Conservation (phyloP, 2,113 vertebrate species). For the Sceloporus undulatus region DNA sequence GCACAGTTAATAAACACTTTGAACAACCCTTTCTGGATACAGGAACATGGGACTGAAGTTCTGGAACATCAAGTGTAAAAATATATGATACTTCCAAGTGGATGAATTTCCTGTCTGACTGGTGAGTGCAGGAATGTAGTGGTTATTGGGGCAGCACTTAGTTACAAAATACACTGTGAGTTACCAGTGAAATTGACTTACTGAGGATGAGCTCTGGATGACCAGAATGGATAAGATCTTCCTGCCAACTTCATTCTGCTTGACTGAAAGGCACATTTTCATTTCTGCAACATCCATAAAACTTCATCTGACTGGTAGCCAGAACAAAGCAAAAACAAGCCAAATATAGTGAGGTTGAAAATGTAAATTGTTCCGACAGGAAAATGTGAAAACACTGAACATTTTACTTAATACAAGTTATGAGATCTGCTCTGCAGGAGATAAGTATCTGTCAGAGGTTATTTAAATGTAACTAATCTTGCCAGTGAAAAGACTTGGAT, state of each 20-base stretch:
- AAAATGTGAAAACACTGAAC: neutral
- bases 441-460: conserved; percentile 13
- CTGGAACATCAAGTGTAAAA: conserved; percentile 26
- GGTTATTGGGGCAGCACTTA: neutral
- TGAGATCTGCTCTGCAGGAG: conserved; percentile 4
- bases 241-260: neutral
- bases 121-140: neutral
- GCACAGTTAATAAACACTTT: conserved; percentile 59
- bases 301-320: conserved; percentile 21
- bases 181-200: neutral
- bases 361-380: neutral
- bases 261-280: conserved; percentile 36
- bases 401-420: conserved; percentile 11
- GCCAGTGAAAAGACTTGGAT: conserved; percentile 2
- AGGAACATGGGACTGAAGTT: conserved; percentile 58
- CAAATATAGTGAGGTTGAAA: neutral
- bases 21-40: conserved; percentile 58
- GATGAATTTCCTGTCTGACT: conserved; percentile 25
- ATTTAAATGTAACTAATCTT: conserved; percentile 12
- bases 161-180: neutral
- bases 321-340: conserved; percentile 17
- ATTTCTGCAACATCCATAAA: conserved; percentile 11
- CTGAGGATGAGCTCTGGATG: neutral
- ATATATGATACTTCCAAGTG: conserved; percentile 23
- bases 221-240: neutral